Conservation (phyloP, 2,888 invertebrate genomes). For the Rotaria socialis region DNA sequence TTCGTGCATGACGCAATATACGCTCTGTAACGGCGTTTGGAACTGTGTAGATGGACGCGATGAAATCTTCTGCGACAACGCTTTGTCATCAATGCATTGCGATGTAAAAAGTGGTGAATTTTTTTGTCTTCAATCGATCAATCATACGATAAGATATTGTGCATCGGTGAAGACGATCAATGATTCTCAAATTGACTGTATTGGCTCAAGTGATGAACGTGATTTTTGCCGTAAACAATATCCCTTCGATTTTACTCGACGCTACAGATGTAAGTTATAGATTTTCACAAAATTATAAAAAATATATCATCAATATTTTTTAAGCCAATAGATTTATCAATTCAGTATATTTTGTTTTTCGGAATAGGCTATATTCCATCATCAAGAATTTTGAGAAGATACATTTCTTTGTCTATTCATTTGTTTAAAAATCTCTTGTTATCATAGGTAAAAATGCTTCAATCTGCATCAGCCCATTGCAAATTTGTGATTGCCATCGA, state of each 20-base stretch:
- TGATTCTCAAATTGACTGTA: background rate
- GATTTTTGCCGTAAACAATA: background rate
- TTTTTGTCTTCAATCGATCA: background rate
- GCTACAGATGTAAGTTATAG: background rate
- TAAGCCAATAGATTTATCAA: too few species aligned
- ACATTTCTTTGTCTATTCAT: too few species aligned
- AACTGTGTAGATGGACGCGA: background rate
- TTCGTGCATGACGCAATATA: background rate
- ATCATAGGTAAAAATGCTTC: background rate
- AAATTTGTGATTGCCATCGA: constrained; percentile 15
- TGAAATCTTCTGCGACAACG: background rate
- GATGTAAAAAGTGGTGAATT: background rate
- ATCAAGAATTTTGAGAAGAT: too few species aligned
- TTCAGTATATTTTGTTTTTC: too few species aligned
- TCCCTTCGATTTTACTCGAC: background rate
- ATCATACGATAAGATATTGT: too few species aligned
- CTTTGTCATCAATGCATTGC: background rate
- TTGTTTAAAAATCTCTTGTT: background rate
- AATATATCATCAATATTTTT: too few species aligned
- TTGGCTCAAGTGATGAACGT: background rate
- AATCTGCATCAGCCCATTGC: background rate
- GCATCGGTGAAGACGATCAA: background rate
- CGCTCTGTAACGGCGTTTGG: background rate
- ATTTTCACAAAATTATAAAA: background rate
- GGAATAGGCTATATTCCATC: too few species aligned